Evolutionary conservation across 2,113 vertebrate genomes (phyloP).

Genomic region (Cathartes aura): DNA sequence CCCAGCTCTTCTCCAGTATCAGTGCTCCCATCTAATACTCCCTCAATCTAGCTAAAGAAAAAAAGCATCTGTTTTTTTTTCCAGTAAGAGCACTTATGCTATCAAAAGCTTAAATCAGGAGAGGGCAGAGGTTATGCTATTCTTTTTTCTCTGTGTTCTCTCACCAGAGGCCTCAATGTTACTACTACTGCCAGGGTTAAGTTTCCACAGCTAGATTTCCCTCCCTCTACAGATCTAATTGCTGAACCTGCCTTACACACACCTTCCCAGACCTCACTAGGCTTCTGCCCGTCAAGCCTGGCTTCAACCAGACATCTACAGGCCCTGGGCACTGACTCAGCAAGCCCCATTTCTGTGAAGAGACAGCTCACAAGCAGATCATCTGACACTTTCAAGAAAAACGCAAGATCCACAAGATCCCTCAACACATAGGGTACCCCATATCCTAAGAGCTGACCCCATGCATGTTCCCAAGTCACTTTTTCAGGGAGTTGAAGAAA

Average conservation of each 20-base stretch:
- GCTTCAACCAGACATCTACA: not conserved
- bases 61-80: not conserved
- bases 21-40: not conserved
- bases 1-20: not conserved
- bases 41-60: not conserved
- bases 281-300: not conserved
- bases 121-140: not conserved
- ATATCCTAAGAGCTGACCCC: not conserved
- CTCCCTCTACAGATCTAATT: not conserved
- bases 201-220: not conserved
- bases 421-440: not conserved
- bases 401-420: not conserved
- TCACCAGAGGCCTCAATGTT: not conserved
- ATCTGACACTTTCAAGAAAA: not conserved
- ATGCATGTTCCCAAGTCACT: not conserved
- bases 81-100: not conserved
- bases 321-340: not conserved
- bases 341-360: not conserved
- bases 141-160: not conserved
- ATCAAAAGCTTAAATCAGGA: not conserved
- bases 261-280: not conserved
- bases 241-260: not conserved
- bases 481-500: not conserved
- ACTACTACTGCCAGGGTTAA: not conserved
- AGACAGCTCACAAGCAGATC: not conserved